Evolutionary conservation across 2,888 invertebrate species (phyloP).

Genomic region (Bimastos eiseni): DNA sequence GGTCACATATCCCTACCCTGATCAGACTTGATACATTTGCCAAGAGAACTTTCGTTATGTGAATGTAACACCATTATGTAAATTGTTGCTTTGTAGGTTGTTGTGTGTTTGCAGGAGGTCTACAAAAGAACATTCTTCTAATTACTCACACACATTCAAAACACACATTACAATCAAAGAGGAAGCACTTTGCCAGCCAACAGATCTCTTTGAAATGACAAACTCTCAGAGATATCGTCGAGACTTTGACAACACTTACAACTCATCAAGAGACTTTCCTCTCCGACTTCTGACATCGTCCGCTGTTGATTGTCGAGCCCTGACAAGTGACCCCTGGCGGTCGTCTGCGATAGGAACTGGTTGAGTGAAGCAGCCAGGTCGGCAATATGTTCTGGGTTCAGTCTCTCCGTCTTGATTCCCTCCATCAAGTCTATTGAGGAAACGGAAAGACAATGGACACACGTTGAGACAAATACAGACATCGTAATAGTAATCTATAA

Average conservation of each 20-base stretch:
- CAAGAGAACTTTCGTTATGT: too few relatives aligned
- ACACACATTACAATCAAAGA: background rate
- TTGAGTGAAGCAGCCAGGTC: conserved; percentile 21
- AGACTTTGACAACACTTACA: conserved; percentile 2
- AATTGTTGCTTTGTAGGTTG: too few relatives aligned
- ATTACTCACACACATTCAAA: background rate
- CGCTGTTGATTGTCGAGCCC: background rate
- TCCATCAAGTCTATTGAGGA: conserved; percentile 9
- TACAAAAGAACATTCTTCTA: too few relatives aligned
- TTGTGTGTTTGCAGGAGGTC: too few relatives aligned
- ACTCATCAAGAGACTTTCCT: background rate
- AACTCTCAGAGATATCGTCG: background rate
- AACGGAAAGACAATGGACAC: background rate
- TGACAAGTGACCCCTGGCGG: background rate
- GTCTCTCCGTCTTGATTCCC: conserved; percentile 7
- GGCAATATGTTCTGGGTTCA: background rate
- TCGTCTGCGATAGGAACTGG: conserved; percentile 1
- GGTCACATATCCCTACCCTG: too few relatives aligned
- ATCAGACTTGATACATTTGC: too few relatives aligned
- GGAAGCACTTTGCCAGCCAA: background rate
- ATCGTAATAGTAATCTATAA: background rate
- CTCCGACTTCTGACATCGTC: background rate
- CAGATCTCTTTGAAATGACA: background rate
- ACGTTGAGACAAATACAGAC: background rate
- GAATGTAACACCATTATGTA: too few relatives aligned